Evolutionary conservation across 53 echinoderm and acorn worm species (phyloP), one percentile per base, ranked within the genome.

Genomic region (Holothuria scabra): DNA sequence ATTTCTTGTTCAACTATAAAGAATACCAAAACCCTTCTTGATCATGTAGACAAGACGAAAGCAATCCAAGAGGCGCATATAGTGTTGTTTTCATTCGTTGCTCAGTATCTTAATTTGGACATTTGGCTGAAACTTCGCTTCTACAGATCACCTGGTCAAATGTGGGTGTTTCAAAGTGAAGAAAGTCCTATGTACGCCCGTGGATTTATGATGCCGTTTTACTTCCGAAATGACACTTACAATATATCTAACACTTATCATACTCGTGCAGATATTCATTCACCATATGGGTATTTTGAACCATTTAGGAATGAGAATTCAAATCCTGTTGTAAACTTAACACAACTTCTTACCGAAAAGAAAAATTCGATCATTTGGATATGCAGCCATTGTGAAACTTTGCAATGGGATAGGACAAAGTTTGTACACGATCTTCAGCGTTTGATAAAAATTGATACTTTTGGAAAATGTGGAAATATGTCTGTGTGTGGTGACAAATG

Each of bases 111-210:
- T 23, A 78, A 78, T 28, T 24, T 78, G 56, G 78, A 78, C 30
- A 56, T 78, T 12, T 78, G 78, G 78, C 8, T 11, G 52, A 18
- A 59, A 30, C 52, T 76, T 26, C 57, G 76, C 49, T 31, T 31
- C 12, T 76, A 76, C 19, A 55, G 76, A 56, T 9, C 76, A 8
- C 5, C 76, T 25, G 76, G 52, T 56, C 76, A 76, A 57, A 76
- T 76, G 76, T 76, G 76, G 76, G 76, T 76, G 55, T 28, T 76
- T 12, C 76, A 76, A 57, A 76, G 28, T 12, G 76, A 76, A 24
- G 76, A 76, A 31, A 76, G 76, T 31, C 76, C 76, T 11, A 55
- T 55, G 1, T 76, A 76, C 19, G 76, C 76, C 28, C 31, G 22
- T 31, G 76, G 76, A 14, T 56, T 29, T 9, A 30, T 76, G 6